Percentiles rank a stretch among this genome's conserved stretches.
These are phyloP conservation scores for Urocitellus parryii DNA, from an alignment of 2,113 vertebrate genomes.

Conservation along the genomic window DNA sequence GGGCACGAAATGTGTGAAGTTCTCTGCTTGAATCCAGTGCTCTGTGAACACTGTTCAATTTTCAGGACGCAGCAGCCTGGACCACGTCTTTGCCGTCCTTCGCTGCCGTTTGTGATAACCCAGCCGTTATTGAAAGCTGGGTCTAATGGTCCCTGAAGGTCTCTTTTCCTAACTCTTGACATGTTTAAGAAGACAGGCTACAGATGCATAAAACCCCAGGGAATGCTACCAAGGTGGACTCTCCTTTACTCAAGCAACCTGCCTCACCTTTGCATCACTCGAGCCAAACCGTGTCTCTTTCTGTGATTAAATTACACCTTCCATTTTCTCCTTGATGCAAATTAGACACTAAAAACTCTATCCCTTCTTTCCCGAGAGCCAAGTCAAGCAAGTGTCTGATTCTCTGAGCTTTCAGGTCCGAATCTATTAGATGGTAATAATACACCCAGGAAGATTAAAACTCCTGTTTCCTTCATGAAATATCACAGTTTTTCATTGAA, in stretches of 20 bases:
- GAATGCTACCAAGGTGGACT: not conserved
- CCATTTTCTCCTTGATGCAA: not conserved
- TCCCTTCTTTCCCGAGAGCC: not conserved
- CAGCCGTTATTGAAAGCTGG: not conserved
- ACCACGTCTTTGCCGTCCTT: not conserved
- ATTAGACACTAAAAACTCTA: not conserved
- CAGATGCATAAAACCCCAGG: not conserved
- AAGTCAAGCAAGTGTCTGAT: not conserved
- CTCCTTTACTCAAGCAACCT: not conserved
- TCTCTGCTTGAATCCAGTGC: not conserved
- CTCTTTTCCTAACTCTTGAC: not conserved
- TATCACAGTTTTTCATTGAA: not conserved
- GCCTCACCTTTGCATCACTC: not conserved
- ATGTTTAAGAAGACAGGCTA: not conserved
- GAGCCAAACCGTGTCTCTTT: not conserved
- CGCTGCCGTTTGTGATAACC: not conserved
- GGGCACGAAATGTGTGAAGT: not conserved
- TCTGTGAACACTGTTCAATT: constrained; percentile 38
- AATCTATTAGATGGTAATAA: not conserved
- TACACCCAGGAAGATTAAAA: not conserved
- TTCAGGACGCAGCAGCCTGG: not conserved
- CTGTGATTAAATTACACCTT: not conserved
- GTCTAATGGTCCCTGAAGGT: constrained; percentile 2
- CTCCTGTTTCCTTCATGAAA: not conserved
- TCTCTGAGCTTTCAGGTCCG: not conserved